phyloP scores from a whole-genome alignment of 2,888 invertebrate species.

The Spialia ferax region DNA sequence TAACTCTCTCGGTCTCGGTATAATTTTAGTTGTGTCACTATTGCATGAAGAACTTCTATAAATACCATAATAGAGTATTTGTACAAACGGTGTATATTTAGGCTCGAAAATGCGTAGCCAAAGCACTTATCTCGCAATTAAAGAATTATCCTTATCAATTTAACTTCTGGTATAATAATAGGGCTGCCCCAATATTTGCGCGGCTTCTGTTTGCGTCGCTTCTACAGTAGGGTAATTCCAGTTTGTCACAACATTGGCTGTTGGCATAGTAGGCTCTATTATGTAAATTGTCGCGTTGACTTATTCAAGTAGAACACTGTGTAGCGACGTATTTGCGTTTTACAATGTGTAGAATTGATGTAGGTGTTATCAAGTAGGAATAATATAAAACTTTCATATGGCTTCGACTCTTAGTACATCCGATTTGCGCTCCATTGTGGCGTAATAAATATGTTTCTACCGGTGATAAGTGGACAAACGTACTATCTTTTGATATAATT shows the following conservation, averaged over 20 bases:
- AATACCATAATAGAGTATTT: neutral
- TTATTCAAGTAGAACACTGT: constrained; percentile 9
- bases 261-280: constrained; percentile 20
- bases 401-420: too few species aligned
- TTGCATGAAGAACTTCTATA: too few species aligned
- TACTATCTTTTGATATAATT: too few species aligned
- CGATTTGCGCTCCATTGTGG: too few species aligned
- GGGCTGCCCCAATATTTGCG: neutral
- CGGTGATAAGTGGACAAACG: too few species aligned
- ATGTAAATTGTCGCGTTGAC: constrained; percentile 27
- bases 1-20: too few species aligned
- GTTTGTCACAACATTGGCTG: constrained; percentile 19
- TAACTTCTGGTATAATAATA: neutral
- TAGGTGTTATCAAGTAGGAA: neutral
- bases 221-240: constrained; percentile 13
- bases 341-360: neutral
- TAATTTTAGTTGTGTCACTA: too few species aligned
- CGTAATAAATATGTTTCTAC: too few species aligned
- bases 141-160: neutral
- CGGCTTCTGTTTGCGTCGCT: neutral
- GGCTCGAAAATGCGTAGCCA: neutral
- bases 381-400: too few species aligned
- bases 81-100: neutral
- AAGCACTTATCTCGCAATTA: neutral
- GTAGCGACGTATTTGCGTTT: neutral